Conservation (phyloP, 2,113 vertebrate species). For the Psittacula cyanocephala region DNA sequence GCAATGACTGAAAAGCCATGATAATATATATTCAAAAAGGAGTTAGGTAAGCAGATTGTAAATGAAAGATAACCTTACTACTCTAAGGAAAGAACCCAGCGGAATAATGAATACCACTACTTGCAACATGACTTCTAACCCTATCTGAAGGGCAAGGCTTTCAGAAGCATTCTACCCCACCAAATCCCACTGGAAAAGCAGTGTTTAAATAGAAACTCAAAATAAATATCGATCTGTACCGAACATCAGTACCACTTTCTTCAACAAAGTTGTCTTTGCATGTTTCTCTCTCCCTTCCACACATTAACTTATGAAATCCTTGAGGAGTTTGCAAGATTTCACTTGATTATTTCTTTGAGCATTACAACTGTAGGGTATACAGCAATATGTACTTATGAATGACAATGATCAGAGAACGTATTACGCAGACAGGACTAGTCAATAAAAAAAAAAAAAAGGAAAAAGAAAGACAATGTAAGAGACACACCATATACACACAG, state of each 20-base stretch:
- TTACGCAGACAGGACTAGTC: background rate
- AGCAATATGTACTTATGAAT: background rate
- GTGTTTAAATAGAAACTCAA: background rate
- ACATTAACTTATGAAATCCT: background rate
- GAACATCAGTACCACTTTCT: background rate
- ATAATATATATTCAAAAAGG: background rate
- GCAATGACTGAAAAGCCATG: background rate
- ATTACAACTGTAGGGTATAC: background rate
- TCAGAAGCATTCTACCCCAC: background rate
- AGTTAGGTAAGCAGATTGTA: background rate
- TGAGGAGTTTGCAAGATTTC: background rate
- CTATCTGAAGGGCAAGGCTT: background rate
- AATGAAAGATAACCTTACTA: background rate
- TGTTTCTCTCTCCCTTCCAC: background rate
- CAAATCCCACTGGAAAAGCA: background rate
- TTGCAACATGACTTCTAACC: background rate
- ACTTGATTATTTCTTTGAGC: background rate
- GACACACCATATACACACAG: background rate
- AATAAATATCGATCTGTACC: background rate
- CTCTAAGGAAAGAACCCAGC: background rate
- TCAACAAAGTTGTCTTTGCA: background rate
- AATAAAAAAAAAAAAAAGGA: background rate
- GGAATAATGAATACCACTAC: background rate
- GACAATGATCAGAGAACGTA: background rate
- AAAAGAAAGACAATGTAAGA: accelerated